Percentiles rank a stretch among this genome's conserved stretches.
These are phyloP conservation scores for Nymphalis polychloros DNA, from an alignment of 2,888 invertebrate species.

Conservation along the genomic window DNA sequence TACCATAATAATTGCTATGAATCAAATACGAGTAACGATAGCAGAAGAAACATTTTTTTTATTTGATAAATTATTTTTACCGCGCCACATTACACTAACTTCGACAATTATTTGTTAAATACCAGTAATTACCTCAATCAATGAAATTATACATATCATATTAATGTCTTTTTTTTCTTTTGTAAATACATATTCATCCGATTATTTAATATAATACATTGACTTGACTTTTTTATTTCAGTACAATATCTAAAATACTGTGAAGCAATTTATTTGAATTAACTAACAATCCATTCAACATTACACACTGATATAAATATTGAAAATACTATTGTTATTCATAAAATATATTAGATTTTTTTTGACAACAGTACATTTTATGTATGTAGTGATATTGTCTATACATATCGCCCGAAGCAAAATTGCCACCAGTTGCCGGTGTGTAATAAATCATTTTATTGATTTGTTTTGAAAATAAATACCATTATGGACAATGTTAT, in stretches of 20 bases:
- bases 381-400: constrained; percentile 6
- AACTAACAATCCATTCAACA: no score
- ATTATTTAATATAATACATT: no score
- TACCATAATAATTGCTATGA: constrained; percentile 25
- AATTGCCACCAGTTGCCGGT: constrained; percentile 17
- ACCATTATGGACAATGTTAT: constrained; percentile 7
- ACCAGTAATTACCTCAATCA: not conserved
- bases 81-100: no score
- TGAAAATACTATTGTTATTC: not conserved
- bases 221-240: no score
- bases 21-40: constrained; percentile 18
- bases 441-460: constrained; percentile 20
- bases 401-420: constrained; percentile 19
- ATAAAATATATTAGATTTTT: not conserved
- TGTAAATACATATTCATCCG: no score
- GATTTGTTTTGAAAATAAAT: constrained; percentile 25
- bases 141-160: no score
- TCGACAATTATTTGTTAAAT: no score
- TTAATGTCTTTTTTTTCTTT: no score
- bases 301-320: not conserved
- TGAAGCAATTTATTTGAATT: no score
- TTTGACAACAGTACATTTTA: constrained; percentile 11
- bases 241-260: no score
- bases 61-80: not conserved
- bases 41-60: constrained; percentile 11